These are phyloP conservation scores for Ianthella basta DNA, from an alignment of 37 sponge, comb jelly and placozoan genomes.

Conservation along the genomic window DNA sequence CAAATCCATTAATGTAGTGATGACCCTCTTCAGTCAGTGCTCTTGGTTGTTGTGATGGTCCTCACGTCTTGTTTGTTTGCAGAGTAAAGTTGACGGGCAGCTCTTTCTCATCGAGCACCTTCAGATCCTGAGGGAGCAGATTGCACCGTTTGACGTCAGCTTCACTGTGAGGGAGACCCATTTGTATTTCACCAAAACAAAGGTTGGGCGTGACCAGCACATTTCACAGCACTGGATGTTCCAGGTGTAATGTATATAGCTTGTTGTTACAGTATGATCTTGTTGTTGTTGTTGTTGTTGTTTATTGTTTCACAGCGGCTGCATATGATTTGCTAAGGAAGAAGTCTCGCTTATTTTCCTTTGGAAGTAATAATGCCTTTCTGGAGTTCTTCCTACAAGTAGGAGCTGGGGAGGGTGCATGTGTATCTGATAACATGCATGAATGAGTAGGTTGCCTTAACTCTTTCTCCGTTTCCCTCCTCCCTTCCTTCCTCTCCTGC, in stretches of 20 bases:
- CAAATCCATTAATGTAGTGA: no score
- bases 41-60: no score
- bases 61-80: neutral
- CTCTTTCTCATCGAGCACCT: conserved; percentile 98
- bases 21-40: no score
- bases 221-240: neutral
- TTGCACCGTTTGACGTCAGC: conserved; percentile 94
- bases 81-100: conserved; percentile 78
- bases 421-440: no score
- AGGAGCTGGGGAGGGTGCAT: neutral
- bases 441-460: no score
- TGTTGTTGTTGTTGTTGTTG: neutral
- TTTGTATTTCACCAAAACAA: conserved; percentile 91
- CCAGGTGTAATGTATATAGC: neutral
- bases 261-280: neutral
- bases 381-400: conserved; percentile 93
- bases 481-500: no score
- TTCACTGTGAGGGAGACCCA: conserved; percentile 90
- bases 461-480: no score
- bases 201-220: conserved; percentile 34
- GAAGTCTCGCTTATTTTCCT: conserved; percentile 78
- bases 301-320: conserved; percentile 63
- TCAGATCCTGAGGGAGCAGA: conserved; percentile 95
- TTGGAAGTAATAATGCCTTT: conserved; percentile 90
- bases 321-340: conserved; percentile 85